Conservation (phyloP, 2,113 vertebrate genomes). For the Strix aluco region DNA sequence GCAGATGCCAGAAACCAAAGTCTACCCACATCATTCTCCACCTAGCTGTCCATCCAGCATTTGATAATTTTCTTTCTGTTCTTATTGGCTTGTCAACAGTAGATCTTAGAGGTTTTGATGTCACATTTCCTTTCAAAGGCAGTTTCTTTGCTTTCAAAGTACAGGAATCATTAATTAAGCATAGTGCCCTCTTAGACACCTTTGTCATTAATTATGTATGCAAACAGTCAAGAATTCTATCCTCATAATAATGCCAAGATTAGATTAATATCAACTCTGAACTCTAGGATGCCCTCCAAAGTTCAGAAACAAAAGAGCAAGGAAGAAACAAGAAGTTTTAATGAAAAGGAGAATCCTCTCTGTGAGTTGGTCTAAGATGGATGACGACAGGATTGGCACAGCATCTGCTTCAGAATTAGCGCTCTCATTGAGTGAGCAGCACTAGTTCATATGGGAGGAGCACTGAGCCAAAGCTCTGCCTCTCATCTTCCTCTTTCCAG, state of each 20-base stretch:
- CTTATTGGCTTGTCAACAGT: not conserved
- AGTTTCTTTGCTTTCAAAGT: slow-evolving; percentile 47
- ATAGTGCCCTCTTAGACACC: slow-evolving; percentile 31
- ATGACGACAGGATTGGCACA: not conserved
- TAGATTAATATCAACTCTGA: slow-evolving; percentile 61
- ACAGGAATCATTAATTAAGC: slow-evolving; percentile 67
- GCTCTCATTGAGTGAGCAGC: not conserved
- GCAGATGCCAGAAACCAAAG: not conserved
- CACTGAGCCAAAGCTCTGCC: not conserved
- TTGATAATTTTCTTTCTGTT: not conserved
- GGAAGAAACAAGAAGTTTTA: slow-evolving; percentile 13
- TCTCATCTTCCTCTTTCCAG: not conserved
- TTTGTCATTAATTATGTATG: slow-evolving; percentile 67
- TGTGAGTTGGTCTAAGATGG: not conserved
- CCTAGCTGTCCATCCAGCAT: not conserved
- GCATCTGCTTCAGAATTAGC: not conserved
- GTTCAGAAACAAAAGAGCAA: slow-evolving; percentile 14
- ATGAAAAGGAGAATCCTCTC: not conserved
- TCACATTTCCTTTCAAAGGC: slow-evolving; percentile 31
- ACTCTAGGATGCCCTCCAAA: slow-evolving; percentile 42
- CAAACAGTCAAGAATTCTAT: slow-evolving; percentile 34
- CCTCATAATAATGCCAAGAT: slow-evolving; percentile 56
- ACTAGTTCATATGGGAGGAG: not conserved
- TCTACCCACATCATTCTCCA: not conserved
- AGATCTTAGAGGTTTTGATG: not conserved